phyloP scores from a whole-genome alignment of 2,888 invertebrate species.

The Eilema depressum region DNA sequence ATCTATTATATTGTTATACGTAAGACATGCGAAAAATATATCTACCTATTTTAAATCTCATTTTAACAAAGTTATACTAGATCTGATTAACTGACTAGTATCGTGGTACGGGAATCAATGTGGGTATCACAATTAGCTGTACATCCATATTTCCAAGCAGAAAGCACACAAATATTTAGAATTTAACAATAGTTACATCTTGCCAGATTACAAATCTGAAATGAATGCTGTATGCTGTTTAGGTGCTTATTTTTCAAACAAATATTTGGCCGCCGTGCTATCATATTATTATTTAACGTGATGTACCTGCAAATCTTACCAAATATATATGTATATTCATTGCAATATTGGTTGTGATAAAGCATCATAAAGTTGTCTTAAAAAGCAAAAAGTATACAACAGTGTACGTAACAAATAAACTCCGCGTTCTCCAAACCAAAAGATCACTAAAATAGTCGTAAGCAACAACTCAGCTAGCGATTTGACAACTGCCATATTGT shows the following conservation, averaged over 20 bases:
- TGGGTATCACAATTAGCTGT: constrained; percentile 21
- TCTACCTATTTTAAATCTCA: constrained; percentile 36
- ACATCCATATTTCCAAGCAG: constrained; percentile 9
- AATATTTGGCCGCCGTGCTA: constrained; percentile 51
- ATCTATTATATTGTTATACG: constrained; percentile 30
- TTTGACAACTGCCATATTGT: constrained; percentile 86
- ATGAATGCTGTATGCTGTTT: constrained; percentile 25
- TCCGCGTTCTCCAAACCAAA: constrained; percentile 72
- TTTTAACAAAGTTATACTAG: constrained; percentile 34
- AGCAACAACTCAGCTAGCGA: constrained; percentile 84
- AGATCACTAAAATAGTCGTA: constrained; percentile 62
- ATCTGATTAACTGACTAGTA: constrained; percentile 40
- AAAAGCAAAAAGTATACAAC: constrained; percentile 47
- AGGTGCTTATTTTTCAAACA: constrained; percentile 44
- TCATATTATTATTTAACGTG: constrained; percentile 62
- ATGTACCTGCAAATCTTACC: constrained; percentile 80
- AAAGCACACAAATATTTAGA: constrained; percentile 14
- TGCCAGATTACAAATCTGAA: constrained; percentile 40
- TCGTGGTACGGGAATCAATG: constrained; percentile 10
- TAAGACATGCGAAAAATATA: constrained; percentile 26
- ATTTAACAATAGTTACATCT: constrained; percentile 27
- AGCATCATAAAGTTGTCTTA: constrained; percentile 75
- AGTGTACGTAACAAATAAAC: constrained; percentile 62
- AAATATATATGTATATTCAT: constrained; percentile 76
- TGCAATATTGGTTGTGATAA: constrained; percentile 85